A percentile compares a stretch with the other conserved stretches of the same genome.
phyloP scores from a whole-genome alignment of 2,113 vertebrate species.

The Centrocercus urophasianus region DNA sequence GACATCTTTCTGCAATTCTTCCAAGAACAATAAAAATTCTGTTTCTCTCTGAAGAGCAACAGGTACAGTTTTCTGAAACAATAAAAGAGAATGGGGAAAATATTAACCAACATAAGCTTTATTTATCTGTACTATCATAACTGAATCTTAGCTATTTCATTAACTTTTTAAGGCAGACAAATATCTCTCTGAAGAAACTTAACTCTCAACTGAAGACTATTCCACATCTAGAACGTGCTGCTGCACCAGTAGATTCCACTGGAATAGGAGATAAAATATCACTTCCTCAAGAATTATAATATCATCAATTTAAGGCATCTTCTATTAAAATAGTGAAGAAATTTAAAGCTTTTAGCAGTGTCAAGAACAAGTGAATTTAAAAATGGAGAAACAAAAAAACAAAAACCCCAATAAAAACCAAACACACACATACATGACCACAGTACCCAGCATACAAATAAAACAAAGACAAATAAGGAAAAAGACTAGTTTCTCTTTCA shows the following conservation, averaged over 20 bases:
- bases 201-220: not conserved
- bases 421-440: not conserved
- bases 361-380: not conserved
- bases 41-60: constrained; percentile 79
- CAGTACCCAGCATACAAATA: not conserved
- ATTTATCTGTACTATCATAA: not conserved
- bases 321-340: not conserved
- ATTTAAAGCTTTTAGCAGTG: not conserved
- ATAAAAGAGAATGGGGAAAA: not conserved
- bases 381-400: not conserved
- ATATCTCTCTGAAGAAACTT: not conserved
- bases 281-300: not conserved
- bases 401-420: no score
- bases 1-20: constrained; percentile 85
- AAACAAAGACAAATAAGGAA: not conserved
- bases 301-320: not conserved
- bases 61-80: constrained; percentile 75
- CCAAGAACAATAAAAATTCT: constrained; percentile 90
- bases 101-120: not conserved
- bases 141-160: not conserved
- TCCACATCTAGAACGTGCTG: not conserved
- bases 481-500: not conserved
- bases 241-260: not conserved
- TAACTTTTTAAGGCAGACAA: not conserved
- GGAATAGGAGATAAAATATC: not conserved